These are phyloP conservation scores for Campopleginae sp. DNA, from an alignment of 2,888 invertebrate species.

Conservation along the genomic window DNA sequence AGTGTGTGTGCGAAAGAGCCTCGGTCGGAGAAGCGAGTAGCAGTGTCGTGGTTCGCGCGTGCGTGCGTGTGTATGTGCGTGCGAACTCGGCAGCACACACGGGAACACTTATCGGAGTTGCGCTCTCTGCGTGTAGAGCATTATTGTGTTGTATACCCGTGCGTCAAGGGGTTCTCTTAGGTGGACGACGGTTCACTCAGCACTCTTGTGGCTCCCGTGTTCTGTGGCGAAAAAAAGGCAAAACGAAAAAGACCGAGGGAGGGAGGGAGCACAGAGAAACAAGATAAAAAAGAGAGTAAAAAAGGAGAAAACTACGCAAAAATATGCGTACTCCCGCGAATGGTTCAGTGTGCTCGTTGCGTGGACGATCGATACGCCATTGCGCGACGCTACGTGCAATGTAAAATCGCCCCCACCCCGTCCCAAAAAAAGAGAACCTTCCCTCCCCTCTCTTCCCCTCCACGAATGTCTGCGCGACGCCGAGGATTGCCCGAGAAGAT, in stretches of 20 bases:
- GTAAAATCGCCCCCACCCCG: constrained; percentile 67
- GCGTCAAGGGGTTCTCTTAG: constrained; percentile 66
- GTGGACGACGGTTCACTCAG: constrained; percentile 71
- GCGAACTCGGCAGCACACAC: constrained; percentile 67
- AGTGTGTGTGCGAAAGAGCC: constrained; percentile 15
- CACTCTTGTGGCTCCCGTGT: constrained; percentile 46
- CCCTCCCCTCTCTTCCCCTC: constrained; percentile 11
- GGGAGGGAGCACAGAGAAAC: not conserved
- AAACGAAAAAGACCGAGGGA: constrained; percentile 28
- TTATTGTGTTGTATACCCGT: constrained; percentile 71
- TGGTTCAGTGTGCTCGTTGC: constrained; percentile 75
- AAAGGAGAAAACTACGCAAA: constrained; percentile 65
- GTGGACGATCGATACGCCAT: constrained; percentile 82
- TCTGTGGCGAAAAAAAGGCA: constrained; percentile 34
- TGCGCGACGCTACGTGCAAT: constrained; percentile 79
- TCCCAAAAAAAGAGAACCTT: constrained; percentile 9
- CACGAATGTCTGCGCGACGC: constrained; percentile 46
- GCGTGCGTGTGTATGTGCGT: constrained; percentile 66
- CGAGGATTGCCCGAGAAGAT: constrained; percentile 53
- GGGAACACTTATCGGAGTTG: constrained; percentile 68
- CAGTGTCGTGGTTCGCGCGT: constrained; percentile 61
- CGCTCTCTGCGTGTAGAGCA: constrained; percentile 65
- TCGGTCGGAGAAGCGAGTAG: constrained; percentile 19
- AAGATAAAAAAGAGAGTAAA: constrained; percentile 1
- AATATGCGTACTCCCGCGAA: constrained; percentile 77